A percentile compares a stretch with the other conserved stretches of the same genome.
Evolutionary conservation across 1,140 invertebrate species (phyloP).

Genomic region (Caenorhabditis latens): DNA sequence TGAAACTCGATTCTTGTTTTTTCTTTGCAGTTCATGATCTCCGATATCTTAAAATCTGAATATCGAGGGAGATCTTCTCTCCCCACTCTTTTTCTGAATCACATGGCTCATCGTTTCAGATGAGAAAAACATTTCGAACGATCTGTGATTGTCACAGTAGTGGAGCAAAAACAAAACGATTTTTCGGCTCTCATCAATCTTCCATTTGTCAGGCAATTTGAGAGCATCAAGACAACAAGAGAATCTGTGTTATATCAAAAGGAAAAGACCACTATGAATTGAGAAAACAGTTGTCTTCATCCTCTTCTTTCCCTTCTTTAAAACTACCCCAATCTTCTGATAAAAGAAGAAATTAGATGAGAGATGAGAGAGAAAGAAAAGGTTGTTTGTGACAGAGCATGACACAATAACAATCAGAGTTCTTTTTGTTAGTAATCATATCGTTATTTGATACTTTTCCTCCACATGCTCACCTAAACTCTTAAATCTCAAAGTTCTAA

Average conservation of each 20-base stretch:
- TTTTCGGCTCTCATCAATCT: conserved; percentile 30
- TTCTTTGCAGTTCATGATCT: background rate
- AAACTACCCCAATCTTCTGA: conserved; percentile 26
- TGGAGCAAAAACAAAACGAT: conserved; percentile 8
- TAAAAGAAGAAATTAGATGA: background rate
- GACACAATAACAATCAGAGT: conserved; percentile 25
- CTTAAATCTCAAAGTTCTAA: conserved; percentile 30
- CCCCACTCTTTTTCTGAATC: background rate
- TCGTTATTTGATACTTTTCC: conserved; percentile 17
- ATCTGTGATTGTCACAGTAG: conserved; percentile 41
- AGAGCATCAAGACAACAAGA: conserved; percentile 31
- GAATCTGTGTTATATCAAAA: background rate
- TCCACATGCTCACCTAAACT: background rate
- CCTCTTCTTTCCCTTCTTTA: background rate
- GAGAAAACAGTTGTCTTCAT: background rate
- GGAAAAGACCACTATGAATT: conserved; percentile 19
- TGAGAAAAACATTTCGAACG: conserved; percentile 16
- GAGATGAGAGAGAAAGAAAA: background rate
- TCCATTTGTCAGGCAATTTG: background rate
- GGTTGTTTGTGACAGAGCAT: conserved; percentile 3
- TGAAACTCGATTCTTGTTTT: conserved; percentile 15
- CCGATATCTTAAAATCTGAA: background rate
- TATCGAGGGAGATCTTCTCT: background rate
- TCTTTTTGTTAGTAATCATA: background rate
- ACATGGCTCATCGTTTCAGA: background rate